These are phyloP conservation scores for Ischnus inquisitorius DNA, from an alignment of 2,888 invertebrate species.

Conservation along the genomic window DNA sequence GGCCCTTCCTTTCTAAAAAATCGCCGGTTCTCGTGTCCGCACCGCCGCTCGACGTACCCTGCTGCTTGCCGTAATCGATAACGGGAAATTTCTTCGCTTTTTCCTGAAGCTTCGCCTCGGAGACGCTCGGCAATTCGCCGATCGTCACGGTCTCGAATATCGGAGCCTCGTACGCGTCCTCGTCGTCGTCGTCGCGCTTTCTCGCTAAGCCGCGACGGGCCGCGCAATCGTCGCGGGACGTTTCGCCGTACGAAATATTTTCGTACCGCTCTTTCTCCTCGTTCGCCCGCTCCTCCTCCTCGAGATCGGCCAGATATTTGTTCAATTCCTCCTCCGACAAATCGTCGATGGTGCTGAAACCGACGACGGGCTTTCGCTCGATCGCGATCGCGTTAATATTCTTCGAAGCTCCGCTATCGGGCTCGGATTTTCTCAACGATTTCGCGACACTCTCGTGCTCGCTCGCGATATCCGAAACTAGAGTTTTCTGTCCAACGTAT, in stretches of 20 bases:
- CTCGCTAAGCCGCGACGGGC: conserved; percentile 29
- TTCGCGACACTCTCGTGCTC: conserved; percentile 46
- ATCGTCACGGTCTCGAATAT: conserved; percentile 80
- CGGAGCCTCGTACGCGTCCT: conserved; percentile 80
- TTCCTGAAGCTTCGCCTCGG: conserved; percentile 77
- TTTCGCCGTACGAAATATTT: conserved; percentile 57
- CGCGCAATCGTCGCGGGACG: conserved; percentile 26
- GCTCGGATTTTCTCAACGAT: conserved; percentile 70
- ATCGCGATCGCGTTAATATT: conserved; percentile 49
- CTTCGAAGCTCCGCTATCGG: conserved; percentile 59
- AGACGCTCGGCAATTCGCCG: conserved; percentile 78
- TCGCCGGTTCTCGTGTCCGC: conserved; percentile 72
- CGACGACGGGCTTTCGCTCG: conserved; percentile 75
- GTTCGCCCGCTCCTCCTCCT: conserved; percentile 82
- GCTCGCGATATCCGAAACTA: background rate
- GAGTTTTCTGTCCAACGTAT: conserved; percentile 7
- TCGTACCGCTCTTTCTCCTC: conserved; percentile 70
- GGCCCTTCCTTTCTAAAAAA: conserved; percentile 73
- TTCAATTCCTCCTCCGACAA: conserved; percentile 84
- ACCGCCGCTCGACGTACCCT: conserved; percentile 47
- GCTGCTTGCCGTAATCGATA: conserved; percentile 77
- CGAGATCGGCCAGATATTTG: conserved; percentile 84
- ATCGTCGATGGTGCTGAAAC: conserved; percentile 81
- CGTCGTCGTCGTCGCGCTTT: conserved; percentile 71
- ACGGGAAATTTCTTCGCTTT: conserved; percentile 80